These are phyloP conservation scores for Camarhynchus parvulus DNA, from an alignment of 2,113 vertebrate species.

Conservation along the genomic window DNA sequence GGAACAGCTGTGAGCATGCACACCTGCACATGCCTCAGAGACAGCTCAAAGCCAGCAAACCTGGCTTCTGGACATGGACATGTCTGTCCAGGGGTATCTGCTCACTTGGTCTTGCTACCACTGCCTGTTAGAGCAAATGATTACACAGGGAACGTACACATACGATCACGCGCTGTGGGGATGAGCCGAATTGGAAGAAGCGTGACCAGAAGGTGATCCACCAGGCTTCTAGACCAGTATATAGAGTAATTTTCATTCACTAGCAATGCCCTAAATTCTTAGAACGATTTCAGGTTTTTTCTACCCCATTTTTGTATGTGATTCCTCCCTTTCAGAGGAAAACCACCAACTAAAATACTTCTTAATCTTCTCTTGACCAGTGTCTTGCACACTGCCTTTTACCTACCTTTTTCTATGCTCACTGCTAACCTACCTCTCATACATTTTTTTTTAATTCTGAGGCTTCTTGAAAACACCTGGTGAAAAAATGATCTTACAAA, in stretches of 20 bases:
- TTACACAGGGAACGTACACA: not conserved
- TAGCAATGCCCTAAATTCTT: conserved; percentile 27
- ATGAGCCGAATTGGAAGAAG: not conserved
- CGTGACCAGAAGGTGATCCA: not conserved
- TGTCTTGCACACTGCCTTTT: not conserved
- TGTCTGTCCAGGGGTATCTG: not conserved
- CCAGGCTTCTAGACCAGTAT: not conserved
- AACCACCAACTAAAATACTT: not conserved
- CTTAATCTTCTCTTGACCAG: not conserved
- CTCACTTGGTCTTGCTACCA: not conserved
- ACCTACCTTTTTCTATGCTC: not conserved
- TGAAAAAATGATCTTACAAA: not conserved
- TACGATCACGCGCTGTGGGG: accelerated
- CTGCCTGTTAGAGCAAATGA: not conserved
- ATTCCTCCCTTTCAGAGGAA: not conserved
- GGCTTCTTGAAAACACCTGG: not conserved
- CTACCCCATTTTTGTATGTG: not conserved
- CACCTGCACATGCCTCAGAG: accelerated
- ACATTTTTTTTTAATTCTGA: not conserved
- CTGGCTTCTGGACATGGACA: not conserved
- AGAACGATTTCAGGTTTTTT: not conserved
- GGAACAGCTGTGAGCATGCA: accelerated
- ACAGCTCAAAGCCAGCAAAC: not conserved
- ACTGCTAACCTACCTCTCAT: not conserved
- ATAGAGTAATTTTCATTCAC: not conserved